These are phyloP conservation scores for Amblyopsis rosae DNA, from an alignment of 2,113 vertebrate species.

Conservation along the genomic window DNA sequence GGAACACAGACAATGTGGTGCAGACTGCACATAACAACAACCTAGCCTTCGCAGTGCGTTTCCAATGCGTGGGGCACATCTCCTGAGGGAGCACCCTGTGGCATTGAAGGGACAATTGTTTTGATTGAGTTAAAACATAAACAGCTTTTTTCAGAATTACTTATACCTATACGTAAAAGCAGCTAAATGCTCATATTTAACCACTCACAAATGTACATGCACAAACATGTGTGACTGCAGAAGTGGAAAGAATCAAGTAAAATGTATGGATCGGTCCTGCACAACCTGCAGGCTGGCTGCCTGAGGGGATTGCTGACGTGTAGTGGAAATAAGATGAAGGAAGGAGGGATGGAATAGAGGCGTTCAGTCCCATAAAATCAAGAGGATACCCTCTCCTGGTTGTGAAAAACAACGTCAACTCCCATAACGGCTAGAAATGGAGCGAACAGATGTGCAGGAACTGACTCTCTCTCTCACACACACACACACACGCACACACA, in stretches of 20 bases:
- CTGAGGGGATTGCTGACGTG: conserved; percentile 15
- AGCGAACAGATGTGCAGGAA: conserved; percentile 80
- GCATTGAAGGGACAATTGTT: too few species aligned
- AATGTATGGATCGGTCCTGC: conserved; percentile 17
- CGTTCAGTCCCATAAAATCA: conserved; percentile 27
- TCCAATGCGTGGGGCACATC: too few species aligned
- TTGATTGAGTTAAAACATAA: too few species aligned
- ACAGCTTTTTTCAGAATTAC: too few species aligned
- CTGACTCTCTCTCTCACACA: conserved; percentile 39
- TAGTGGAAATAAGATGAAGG: conserved; percentile 67
- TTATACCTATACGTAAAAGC: too few species aligned
- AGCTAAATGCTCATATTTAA: too few species aligned
- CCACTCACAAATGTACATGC: too few species aligned
- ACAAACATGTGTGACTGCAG: conserved; percentile 13
- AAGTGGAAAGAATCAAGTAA: neutral
- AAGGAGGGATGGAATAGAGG: conserved; percentile 47
- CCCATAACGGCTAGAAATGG: conserved; percentile 65
- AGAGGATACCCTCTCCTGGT: conserved; percentile 70
- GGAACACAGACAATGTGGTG: too few species aligned
- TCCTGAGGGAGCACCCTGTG: too few species aligned
- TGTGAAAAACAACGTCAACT: conserved; percentile 73
- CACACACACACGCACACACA: conserved; percentile 16
- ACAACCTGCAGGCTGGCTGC: conserved; percentile 5
- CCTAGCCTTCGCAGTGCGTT: too few species aligned
- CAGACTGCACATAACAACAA: too few species aligned